Base-by-base conservation (phyloP, 92 coral and sea anemone species). In the Phenganax stokvisi region DNA sequence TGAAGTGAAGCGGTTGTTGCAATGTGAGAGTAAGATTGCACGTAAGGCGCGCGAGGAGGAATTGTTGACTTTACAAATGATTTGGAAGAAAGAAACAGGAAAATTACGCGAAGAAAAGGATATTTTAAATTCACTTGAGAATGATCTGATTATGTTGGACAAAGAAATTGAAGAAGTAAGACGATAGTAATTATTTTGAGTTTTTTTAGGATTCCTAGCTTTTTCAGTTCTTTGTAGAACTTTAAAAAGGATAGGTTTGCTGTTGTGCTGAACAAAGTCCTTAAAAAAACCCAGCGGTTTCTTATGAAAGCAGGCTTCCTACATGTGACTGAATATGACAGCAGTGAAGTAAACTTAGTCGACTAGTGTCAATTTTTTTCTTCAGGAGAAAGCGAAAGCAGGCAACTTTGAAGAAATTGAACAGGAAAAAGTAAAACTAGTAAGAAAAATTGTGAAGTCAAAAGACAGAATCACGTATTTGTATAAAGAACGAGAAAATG, bases 141-240 rank as follows among this genome's bases (percentile, higher is more conserved):
- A 86, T 51, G 91, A 92, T 16, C 91, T 88, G 31, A 89, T 87
- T 71, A 81, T 60, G 56, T 85, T 89, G 6, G 92, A 85, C 77
- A 96, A 89, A 71, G 87, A 87, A 10, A 71, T 92, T 11, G 96
- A 92, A 68, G 92, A 96, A 30, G 88, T 89, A 6, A 87, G 90
- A 54, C 84, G 85, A 30, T 68, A 13, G 0, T 15, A 29, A 13
- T 1, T 13, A 17, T 17, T 13, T 64, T 13, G 10, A 64, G 3
- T 9, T 25, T 64, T 64, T 64, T 6, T 64, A 13, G 16, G 70
- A 64, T 64, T 13, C 3, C 27, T 25, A 64, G 27, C 16, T 13
- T 64, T 17, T 64, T 64, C 6, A 25, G 27, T 64, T n/a, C 15
- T 37, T 37, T 1, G 47, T 37, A 37, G 47, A 37, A 37, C 5